Base-by-base conservation (phyloP, 1,140 invertebrate species). In the Drosophila dunni region DNA sequence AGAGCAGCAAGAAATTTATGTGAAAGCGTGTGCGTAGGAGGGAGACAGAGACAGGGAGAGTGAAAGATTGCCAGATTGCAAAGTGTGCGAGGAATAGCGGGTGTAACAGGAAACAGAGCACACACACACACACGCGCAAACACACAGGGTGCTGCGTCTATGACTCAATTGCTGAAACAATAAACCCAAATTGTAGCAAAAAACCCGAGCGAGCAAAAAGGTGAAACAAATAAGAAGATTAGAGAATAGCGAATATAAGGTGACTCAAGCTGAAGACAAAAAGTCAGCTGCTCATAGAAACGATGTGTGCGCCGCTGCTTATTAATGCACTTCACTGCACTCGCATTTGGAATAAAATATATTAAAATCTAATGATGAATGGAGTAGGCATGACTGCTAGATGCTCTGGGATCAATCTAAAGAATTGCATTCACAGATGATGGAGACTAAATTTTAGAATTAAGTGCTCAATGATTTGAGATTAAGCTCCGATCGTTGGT, bases 151-250 rank as follows among this genome's bases (percentile, higher is more conserved):
- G 33, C 50, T 53, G 50, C 53, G 13, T 20, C 9, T 13, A n/a
- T 71, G 61, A 65, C 50, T 71, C 68, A 71, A 61, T 51, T 56
- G 54, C 38, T 36, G 15, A 48, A 51, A 11, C 36, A 51, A 40
- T 56, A 56, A 56, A 29, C 4, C 24, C 36, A 56, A 56, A 20
- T 38, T 56, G 36, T 8, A n/a, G 15, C 53, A 56, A 20, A 46
- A 20, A 46, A 20, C 17, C 40, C 20, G 7, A 54, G 33, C 36
- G 11, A 50, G 38, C 60, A 58, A 63, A 69, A 24, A 44, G 33
- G n/a, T 71, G 68, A 71, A 34, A 53, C 11, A 51, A 24, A 29
- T n/a, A 53, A 8, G 13, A 33, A 36, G 24, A 29, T 29, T 33
- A 34, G 13, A 13, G 13, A 46, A 20, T 9, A 20, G 17, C 8